Conservation (phyloP, 2,113 vertebrate species). For the Psittacara wagleri region DNA sequence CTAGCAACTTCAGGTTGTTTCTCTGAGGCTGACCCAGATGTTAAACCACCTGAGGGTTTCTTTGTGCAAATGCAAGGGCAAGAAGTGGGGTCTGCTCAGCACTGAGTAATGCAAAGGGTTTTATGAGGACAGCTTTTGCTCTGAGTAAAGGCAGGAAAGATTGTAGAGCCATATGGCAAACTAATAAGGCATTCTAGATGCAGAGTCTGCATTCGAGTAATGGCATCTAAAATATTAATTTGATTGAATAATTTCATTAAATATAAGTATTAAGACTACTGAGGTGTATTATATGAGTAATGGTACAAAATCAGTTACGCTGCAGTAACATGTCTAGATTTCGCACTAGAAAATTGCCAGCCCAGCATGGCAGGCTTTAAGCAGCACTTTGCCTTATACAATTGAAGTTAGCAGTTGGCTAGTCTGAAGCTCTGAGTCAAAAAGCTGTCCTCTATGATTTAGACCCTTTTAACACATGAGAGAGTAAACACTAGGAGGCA, state of each 20-base stretch:
- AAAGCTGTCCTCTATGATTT: neutral
- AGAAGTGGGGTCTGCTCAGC: neutral
- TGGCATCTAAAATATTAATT: neutral
- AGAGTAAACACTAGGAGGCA: conserved; percentile 13
- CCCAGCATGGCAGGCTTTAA: neutral
- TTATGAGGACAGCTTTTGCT: neutral
- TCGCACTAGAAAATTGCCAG: neutral
- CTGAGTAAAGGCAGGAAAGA: neutral
- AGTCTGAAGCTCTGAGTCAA: neutral
- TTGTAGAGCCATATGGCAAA: neutral
- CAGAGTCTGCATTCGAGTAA: neutral
- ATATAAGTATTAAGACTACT: neutral
- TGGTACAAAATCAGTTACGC: neutral
- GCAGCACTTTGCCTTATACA: neutral
- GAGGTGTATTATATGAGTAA: neutral
- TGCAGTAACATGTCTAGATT: neutral
- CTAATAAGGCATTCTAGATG: neutral
- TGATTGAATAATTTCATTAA: conserved; percentile 29
- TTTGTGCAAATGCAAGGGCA: neutral
- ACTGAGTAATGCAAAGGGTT: neutral
- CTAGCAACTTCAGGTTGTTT: neutral
- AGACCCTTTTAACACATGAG: neutral
- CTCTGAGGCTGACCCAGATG: neutral
- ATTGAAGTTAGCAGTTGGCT: neutral
- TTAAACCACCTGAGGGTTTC: neutral